A percentile compares a stretch with the other conserved stretches of the same genome.
phyloP scores from a whole-genome alignment of 1,140 invertebrate genomes.

The Centruroides sculpturatus region DNA sequence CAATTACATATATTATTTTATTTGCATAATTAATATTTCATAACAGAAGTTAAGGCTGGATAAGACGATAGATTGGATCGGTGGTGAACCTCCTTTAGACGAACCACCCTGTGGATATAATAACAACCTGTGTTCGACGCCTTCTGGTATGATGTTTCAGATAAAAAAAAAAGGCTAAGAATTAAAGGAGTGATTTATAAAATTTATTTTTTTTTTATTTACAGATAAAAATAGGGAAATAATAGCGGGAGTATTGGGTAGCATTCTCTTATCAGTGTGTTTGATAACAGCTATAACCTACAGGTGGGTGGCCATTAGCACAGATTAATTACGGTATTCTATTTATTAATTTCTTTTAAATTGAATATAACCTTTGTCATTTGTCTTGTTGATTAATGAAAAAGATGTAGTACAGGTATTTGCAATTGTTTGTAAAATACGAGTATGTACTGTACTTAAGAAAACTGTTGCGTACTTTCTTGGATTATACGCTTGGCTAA shows the following conservation, averaged over 20 bases:
- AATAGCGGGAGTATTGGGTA: neutral
- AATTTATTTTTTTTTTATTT: no score
- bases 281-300: slow-evolving; percentile 4
- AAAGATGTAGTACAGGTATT: no score
- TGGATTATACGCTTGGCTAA: no score
- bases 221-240: slow-evolving; percentile 3
- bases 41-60: neutral
- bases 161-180: no score
- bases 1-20: no score
- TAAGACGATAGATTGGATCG: slow-evolving; percentile 7
- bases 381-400: neutral
- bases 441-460: no score
- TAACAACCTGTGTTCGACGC: slow-evolving; percentile 35
- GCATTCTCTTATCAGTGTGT: neutral
- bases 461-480: no score
- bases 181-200: no score
- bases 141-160: slow-evolving; percentile 31
- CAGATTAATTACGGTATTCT: no score
- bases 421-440: no score
- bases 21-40: neutral
- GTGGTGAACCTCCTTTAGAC: slow-evolving; percentile 57
- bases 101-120: slow-evolving; percentile 87
- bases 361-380: no score
- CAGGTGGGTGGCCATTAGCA: neutral
- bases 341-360: no score